Evolutionary conservation across 2,113 vertebrate genomes (phyloP).

Genomic region (Burhinus bistriatus): DNA sequence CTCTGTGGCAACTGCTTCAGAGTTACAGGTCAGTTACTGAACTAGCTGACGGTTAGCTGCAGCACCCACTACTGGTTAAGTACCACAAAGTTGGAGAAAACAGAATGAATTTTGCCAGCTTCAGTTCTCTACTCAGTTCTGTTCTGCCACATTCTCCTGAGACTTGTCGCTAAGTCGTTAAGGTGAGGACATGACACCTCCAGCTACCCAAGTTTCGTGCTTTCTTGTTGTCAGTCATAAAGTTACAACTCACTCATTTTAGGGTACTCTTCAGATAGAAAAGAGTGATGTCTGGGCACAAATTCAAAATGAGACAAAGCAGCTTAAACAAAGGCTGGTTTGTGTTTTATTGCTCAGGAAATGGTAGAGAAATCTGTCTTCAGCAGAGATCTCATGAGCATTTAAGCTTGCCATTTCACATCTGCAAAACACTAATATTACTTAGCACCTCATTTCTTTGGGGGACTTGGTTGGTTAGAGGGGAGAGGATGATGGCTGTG

Average conservation of each 20-base stretch:
- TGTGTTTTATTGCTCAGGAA: background rate
- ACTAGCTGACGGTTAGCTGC: background rate
- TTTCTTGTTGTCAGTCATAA: background rate
- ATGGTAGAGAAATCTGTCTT: background rate
- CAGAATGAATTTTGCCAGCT: background rate
- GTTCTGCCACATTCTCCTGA: background rate
- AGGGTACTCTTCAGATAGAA: background rate
- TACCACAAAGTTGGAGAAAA: background rate
- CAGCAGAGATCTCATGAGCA: background rate
- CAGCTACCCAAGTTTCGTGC: background rate
- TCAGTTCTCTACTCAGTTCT: background rate
- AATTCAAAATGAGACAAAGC: background rate
- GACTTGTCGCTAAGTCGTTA: background rate
- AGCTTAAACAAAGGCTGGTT: slow-evolving; percentile 3
- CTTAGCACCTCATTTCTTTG: background rate
- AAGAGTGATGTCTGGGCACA: background rate
- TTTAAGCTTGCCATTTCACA: background rate
- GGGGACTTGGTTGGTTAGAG: background rate
- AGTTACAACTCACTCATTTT: background rate
- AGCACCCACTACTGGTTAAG: background rate
- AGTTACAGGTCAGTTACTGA: background rate
- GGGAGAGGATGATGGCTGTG: background rate
- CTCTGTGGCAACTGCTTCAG: background rate
- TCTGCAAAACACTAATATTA: background rate
- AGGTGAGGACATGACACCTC: background rate